A percentile compares a stretch with the other conserved stretches of the same genome.
Evolutionary conservation across 2,797 vertebrate genomes (phyloP).

Genomic region (Tiaroga cobitis): DNA sequence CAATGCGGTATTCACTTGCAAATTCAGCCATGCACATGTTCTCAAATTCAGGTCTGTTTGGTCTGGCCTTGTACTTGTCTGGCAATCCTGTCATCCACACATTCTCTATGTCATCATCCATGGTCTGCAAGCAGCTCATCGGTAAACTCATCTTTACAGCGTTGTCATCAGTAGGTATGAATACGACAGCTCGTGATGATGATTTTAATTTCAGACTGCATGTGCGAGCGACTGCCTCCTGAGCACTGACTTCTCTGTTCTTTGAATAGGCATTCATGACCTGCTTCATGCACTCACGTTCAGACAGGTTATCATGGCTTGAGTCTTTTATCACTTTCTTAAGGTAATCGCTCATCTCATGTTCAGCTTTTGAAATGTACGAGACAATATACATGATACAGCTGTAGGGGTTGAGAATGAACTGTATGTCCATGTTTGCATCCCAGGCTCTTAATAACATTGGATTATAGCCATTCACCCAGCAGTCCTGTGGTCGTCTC

Average conservation of each 20-base stretch:
- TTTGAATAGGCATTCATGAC: slow-evolving; percentile 42
- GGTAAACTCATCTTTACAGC: slow-evolving; percentile 45
- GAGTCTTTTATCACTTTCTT: too few species aligned
- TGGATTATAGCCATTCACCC: slow-evolving; percentile 25
- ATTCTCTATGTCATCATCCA: not conserved
- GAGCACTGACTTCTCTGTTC: slow-evolving; percentile 44
- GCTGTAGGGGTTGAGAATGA: too few species aligned
- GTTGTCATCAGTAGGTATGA: slow-evolving; percentile 41
- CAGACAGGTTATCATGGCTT: too few species aligned
- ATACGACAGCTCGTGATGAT: slow-evolving; percentile 32
- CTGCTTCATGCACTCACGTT: slow-evolving; percentile 35
- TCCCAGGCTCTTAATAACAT: not conserved
- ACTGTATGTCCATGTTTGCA: slow-evolving; percentile 14
- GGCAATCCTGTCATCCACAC: not conserved
- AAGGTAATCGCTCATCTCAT: too few species aligned
- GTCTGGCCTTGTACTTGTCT: not conserved
- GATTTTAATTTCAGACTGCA: slow-evolving; percentile 46
- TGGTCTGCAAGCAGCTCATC: slow-evolving; percentile 1
- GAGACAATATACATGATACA: too few species aligned
- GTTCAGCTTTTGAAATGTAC: too few species aligned
- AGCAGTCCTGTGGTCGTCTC: slow-evolving; percentile 31
- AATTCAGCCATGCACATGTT: not conserved
- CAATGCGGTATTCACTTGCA: not conserved
- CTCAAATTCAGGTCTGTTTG: not conserved
- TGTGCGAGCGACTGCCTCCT: slow-evolving; percentile 11